Evolutionary conservation across 2,888 invertebrate genomes (phyloP).

Genomic region (Rhagonycha fulva): DNA sequence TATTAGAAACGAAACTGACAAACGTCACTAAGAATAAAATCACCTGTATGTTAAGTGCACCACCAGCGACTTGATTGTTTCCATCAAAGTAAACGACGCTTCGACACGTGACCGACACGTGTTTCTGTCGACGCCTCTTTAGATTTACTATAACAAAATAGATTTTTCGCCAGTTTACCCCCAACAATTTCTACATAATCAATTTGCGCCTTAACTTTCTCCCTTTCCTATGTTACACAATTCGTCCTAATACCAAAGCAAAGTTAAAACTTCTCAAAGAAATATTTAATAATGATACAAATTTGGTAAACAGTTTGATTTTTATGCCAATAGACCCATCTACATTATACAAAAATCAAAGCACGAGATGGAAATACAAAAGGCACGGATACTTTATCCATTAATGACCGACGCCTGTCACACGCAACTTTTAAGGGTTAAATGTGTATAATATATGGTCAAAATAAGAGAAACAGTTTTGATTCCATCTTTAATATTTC

Average conservation of each 20-base stretch:
- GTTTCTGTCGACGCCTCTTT: slow-evolving; percentile 34
- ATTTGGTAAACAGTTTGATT: background rate
- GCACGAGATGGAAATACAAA: background rate
- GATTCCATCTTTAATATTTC: background rate
- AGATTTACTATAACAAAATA: slow-evolving; percentile 14
- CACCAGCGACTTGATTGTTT: slow-evolving; percentile 28
- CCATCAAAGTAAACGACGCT: slow-evolving; percentile 32
- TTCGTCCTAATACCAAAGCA: background rate
- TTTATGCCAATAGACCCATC: background rate
- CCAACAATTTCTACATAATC: background rate
- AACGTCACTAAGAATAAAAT: slow-evolving; percentile 23
- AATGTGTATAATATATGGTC: too few relatives aligned
- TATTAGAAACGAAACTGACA: slow-evolving; percentile 3
- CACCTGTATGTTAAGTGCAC: slow-evolving; percentile 30
- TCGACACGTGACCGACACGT: slow-evolving; percentile 39
- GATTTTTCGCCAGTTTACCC: slow-evolving; percentile 8
- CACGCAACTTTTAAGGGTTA: background rate
- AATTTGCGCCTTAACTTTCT: background rate
- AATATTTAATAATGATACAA: background rate
- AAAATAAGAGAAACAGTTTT: background rate
- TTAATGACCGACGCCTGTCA: background rate
- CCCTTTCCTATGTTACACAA: background rate
- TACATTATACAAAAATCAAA: background rate
- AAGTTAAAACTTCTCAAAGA: background rate
- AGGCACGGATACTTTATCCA: background rate